A percentile compares a stretch with the other conserved stretches of the same genome.
Evolutionary conservation across 2,113 vertebrate species (phyloP).

Genomic region (Lampris incognitus): DNA sequence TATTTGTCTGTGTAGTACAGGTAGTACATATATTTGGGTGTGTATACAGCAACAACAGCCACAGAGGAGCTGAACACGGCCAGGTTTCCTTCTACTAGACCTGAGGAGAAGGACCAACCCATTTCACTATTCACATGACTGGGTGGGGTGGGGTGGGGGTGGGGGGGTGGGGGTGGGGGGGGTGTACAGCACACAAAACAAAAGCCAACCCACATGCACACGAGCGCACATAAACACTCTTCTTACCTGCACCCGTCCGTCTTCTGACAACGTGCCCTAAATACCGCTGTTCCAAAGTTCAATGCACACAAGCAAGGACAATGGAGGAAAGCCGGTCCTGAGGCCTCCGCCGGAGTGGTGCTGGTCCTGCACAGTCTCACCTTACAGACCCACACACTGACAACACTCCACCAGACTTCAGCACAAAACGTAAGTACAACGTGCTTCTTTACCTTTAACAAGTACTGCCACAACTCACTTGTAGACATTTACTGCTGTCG

Average conservation of each 20-base stretch:
- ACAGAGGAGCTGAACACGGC: conserved; percentile 1
- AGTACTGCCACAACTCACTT: not conserved
- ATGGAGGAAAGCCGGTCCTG: conserved; percentile 66
- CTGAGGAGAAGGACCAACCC: conserved; percentile 34
- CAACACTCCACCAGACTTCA: conserved; percentile 11
- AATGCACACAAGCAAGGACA: conserved; percentile 59
- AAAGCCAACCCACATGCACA: conserved; percentile 55
- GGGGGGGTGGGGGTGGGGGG: conserved; percentile 34
- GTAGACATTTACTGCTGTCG: too few relatives aligned
- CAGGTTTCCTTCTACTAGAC: too few relatives aligned
- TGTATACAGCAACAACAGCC: conserved; percentile 67
- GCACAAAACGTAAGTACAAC: conserved; percentile 48
- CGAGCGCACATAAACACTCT: conserved; percentile 25
- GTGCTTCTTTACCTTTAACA: conserved; percentile 21
- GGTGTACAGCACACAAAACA: not conserved
- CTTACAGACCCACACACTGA: conserved; percentile 48
- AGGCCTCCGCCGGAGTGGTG: conserved; percentile 9
- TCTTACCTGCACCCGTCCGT: conserved; percentile 33
- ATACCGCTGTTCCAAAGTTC: conserved; percentile 69
- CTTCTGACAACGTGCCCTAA: conserved; percentile 37
- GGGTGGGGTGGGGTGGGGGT: conserved; percentile 21
- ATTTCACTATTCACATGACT: not conserved
- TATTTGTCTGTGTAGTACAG: too few relatives aligned
- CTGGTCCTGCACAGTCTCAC: conserved; percentile 29
- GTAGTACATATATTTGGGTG: too few relatives aligned